Conservation (phyloP, 2,113 vertebrate species). For the zebrafish (Danio rerio) region DNA sequence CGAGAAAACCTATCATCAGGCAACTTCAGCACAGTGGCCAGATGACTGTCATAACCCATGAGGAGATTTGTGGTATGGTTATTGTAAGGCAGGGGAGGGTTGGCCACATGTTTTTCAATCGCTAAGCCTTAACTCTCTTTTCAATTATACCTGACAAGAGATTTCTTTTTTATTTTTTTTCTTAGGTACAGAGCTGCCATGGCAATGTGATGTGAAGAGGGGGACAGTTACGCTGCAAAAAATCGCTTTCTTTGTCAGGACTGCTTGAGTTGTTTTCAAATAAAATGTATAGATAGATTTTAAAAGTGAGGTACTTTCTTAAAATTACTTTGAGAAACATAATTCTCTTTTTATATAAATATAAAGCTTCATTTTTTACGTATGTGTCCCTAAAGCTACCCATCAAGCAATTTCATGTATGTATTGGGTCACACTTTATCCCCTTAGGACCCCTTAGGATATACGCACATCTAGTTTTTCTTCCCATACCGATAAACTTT, state of each 20-base stretch:
- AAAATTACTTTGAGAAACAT: no score
- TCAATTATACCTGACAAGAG: constrained; percentile 48
- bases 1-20: constrained; percentile 19
- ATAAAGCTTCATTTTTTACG: no score
- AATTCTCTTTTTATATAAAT: no score
- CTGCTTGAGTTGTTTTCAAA: neutral
- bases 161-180: neutral
- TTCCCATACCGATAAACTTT: no score
- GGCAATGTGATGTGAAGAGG: constrained; percentile 2
- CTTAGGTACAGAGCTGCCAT: neutral
- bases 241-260: neutral
- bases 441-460: no score
- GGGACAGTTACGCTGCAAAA: neutral
- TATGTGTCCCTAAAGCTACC: no score
- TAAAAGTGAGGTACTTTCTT: no score
- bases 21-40: constrained; percentile 13
- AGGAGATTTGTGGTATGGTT: constrained; percentile 34
- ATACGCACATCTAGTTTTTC: no score
- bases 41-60: constrained; percentile 44
- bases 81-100: constrained; percentile 25
- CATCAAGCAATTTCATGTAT: no score
- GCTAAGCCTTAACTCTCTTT: constrained; percentile 42
- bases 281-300: no score
- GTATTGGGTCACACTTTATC: no score
- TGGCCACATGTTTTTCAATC: constrained; percentile 19